Conservation (phyloP, 23 tunicate genomes). For the Styela plicata region DNA sequence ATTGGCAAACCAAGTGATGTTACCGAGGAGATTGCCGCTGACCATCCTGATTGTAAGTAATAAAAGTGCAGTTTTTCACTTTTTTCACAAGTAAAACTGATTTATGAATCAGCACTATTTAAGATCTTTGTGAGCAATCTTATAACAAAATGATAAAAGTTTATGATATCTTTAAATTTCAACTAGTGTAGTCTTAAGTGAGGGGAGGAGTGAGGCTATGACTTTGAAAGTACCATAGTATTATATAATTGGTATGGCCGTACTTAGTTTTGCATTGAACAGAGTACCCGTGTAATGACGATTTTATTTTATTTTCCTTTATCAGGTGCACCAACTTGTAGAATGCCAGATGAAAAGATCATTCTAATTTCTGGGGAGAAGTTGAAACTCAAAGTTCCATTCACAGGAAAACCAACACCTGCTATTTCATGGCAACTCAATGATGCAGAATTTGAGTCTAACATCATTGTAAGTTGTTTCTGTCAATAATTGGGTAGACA, state of each 20-base stretch:
- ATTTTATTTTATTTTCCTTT: neutral
- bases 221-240: too few species aligned
- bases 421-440: constrained; percentile 26
- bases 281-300: too few species aligned
- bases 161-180: too few species aligned
- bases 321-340: constrained; percentile 12
- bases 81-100: too few species aligned
- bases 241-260: too few species aligned
- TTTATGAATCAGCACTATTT: too few species aligned
- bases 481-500: neutral
- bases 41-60: constrained; percentile 31
- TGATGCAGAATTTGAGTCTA: constrained; percentile 18
- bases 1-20: constrained; percentile 32
- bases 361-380: constrained; percentile 32
- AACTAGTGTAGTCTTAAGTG: too few species aligned
- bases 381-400: constrained; percentile 15
- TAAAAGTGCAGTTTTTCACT: too few species aligned
- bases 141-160: too few species aligned
- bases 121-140: too few species aligned
- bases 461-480: neutral
- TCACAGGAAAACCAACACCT: constrained; percentile 38
- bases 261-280: neutral
- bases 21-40: constrained; percentile 7
- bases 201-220: too few species aligned
- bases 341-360: constrained; percentile 22